Percentiles rank a stretch among this genome's conserved stretches.
These are phyloP conservation scores for Mercenaria mercenaria DNA, from an alignment of 1,140 invertebrate genomes.

Conservation along the genomic window DNA sequence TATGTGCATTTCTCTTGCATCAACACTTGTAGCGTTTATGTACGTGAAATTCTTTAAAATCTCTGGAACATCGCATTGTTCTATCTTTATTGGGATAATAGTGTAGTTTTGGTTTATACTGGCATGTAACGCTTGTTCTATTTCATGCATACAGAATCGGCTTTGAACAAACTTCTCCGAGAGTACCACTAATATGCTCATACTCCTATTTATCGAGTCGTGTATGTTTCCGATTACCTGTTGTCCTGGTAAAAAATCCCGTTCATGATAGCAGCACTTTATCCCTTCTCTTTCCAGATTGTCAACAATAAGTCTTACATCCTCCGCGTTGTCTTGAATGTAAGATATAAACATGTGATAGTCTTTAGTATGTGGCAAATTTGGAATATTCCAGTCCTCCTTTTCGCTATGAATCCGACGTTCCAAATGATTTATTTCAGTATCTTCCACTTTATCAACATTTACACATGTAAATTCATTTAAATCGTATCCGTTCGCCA, in stretches of 20 bases:
- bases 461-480: too few relatives aligned
- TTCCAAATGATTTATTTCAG: too few relatives aligned
- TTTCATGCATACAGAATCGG: neutral
- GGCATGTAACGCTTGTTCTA: neutral
- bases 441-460: too few relatives aligned
- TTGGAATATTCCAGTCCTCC: neutral
- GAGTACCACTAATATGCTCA: neutral
- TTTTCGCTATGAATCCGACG: too few relatives aligned
- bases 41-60: neutral
- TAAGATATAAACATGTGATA: conserved; percentile 22
- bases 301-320: neutral
- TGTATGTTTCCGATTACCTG: neutral
- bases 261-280: conserved; percentile 31
- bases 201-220: neutral
- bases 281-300: conserved; percentile 11
- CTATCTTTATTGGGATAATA: conserved; percentile 14
- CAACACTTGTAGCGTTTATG: neutral
- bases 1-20: neutral
- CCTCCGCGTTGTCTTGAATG: neutral
- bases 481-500: too few relatives aligned
- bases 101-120: neutral
- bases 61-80: neutral
- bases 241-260: neutral
- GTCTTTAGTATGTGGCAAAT: neutral
- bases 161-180: neutral